These are phyloP conservation scores for Drosophila leontia DNA, from an alignment of 1,140 invertebrate species.

Conservation along the genomic window DNA sequence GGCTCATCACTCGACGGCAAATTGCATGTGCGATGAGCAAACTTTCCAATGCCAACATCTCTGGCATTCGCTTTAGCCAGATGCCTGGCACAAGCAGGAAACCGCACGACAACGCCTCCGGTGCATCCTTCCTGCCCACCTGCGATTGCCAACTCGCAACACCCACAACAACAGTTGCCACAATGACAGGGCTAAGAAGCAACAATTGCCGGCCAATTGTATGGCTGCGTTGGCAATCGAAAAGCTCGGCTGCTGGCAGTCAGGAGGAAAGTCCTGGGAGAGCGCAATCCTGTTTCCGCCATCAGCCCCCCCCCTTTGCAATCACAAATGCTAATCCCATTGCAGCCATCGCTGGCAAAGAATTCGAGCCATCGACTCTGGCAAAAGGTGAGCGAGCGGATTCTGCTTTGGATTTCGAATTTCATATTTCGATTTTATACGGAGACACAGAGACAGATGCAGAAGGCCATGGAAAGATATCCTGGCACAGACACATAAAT, in stretches of 20 bases:
- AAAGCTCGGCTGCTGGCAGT: not conserved
- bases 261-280: constrained; percentile 18
- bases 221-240: constrained; percentile 40
- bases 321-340: constrained; percentile 54
- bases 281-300: constrained; percentile 46
- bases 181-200: constrained; percentile 50
- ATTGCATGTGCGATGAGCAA: constrained; percentile 11
- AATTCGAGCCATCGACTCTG: constrained; percentile 31
- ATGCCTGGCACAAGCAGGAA: constrained; percentile 48
- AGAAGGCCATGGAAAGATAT: not conserved
- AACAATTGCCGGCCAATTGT: constrained; percentile 70
- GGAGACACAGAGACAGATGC: not conserved
- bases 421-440: constrained; percentile 43
- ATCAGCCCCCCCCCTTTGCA: constrained; percentile 29
- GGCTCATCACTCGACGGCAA: not conserved
- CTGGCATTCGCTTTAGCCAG: constrained; percentile 35
- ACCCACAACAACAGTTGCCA: constrained; percentile 22
- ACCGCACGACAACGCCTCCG: constrained; percentile 52
- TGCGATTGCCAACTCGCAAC: constrained; percentile 53
- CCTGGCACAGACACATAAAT: constrained; percentile 47
- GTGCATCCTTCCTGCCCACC: constrained; percentile 28
- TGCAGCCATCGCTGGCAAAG: constrained; percentile 25
- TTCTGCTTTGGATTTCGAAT: constrained; percentile 45
- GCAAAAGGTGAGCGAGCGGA: constrained; percentile 51
- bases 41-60: constrained; percentile 31